Base-by-base conservation (phyloP, 2,888 invertebrate species). In the Agonopterix arenella region DNA sequence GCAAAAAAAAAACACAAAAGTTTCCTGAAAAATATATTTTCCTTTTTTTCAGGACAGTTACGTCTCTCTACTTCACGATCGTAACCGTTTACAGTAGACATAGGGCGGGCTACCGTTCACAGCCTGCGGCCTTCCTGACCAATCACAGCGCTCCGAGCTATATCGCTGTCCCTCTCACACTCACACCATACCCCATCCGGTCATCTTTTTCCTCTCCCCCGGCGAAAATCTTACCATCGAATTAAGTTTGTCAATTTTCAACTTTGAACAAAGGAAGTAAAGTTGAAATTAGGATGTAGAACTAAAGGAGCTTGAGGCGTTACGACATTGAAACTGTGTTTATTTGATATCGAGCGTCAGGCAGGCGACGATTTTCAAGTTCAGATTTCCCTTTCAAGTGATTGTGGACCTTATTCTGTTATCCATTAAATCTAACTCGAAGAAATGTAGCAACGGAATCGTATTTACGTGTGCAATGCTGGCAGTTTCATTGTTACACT, bases 91-190 rank as follows among this genome's bases (percentile, higher is more conserved):
- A 86, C 88, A 85, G 85, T 85, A 88, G 88, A 86, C 88, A 86
- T 86, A 89, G 89, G 90, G 89, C 88, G 89, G 89, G 89, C 90
- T 89, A 89, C 89, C 79, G 89, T 88, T 85, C 86, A 86, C 85
- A 78, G 89, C 89, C 89, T 84, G 88, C 85, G 89, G 89, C 89
- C 85, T 86, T 89, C 85, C 88, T 89, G 88, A 89, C 90, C 90
- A 89, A 90, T 90, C 89, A 89, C 88, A 88, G 86, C 86, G 89
- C 89, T 89, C 76, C 76, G 80, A 89, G 89, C 89, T 81, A 89
- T 89, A 80, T 84, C 64, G 16, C 69, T 60, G 60, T 84, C 85
- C 62, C 72, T 54, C 60, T 83, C 69, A 53, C 68, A 60, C 78
- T 41, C 62, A 57, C 56, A 50, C 50, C 60, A 67, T 67, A 52